Base-by-base conservation (phyloP, 2,888 invertebrate species). In the Tetragnatha montana region DNA sequence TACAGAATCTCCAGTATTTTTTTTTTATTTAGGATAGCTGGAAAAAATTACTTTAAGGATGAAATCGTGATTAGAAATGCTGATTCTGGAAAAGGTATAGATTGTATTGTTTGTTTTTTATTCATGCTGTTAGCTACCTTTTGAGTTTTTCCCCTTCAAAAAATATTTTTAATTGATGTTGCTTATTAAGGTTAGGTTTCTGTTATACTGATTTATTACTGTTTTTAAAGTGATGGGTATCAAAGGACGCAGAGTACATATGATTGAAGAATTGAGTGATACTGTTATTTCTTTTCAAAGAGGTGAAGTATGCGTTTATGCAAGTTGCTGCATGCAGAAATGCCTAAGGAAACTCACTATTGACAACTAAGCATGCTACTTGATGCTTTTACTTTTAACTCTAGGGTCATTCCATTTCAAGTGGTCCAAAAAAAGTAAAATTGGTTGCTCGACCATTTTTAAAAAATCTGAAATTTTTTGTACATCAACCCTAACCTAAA, bases 211-310 rank as follows among this genome's bases (percentile, higher is more conserved):
- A 84, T 74, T 21, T 82, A 21, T 78, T 60, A 74, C 68, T 89
- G 17, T 88, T 80, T 88, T 87, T 91, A 74, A 82, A 98, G 98
- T 98, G 95, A 98, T 98, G 98, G 98, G 98, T 95, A 98, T 98
- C 96, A 98, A 98, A 95, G 98, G 98, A 94, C 96, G 98, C 94
- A 96, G 98, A 94, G 98, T 98, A 94, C 98, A 98, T 95, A 97
- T 98, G 96, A 98, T 98, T 94, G 98, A 98, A 95, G 98, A 98
- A 95, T 96, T 98, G 95, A 98, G 98, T 95, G 98, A 98, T 95
- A 98, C 98, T 94, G 97, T 98, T 94, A 98, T 98, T 95, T 98
- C 98, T 94, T 98, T 98, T 96, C 98, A 98, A 96, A 96, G 98
- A 98, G 98, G 98, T 98, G 90, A 90, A 51, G 88, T 88, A 88